Conservation (phyloP, 2,888 invertebrate genomes). For the Chesias legatella region DNA sequence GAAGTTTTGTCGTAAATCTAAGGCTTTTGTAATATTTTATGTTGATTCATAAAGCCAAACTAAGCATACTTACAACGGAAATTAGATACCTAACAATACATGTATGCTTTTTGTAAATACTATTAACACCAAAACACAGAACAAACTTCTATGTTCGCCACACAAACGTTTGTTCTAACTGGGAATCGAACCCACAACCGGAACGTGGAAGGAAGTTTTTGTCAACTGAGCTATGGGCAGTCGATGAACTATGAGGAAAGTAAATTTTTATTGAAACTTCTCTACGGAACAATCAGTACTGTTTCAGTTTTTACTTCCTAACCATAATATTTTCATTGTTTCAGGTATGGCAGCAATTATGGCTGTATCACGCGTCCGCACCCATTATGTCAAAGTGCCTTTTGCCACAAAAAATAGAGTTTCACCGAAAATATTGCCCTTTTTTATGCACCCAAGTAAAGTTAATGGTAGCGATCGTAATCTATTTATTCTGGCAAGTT, state of each 20-base stretch:
- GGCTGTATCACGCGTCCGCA: constrained; percentile 7
- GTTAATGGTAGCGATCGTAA: constrained; percentile 27
- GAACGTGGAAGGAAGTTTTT: no score
- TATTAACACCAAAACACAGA: no score
- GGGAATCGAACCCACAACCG: no score
- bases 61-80: no score
- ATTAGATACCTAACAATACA: no score
- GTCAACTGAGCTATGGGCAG: no score
- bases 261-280: no score
- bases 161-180: no score
- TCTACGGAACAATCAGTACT: no score
- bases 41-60: constrained; percentile 1
- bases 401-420: constrained; percentile 16
- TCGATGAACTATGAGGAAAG: no score
- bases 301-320: neutral
- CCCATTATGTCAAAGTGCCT: constrained; percentile 13
- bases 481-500: constrained; percentile 25
- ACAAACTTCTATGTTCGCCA: no score
- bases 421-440: constrained; percentile 14
- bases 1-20: constrained; percentile 15
- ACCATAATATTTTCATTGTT: constrained; percentile 18
- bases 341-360: constrained; percentile 19
- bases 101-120: no score
- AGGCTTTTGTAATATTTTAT: constrained; percentile 10
- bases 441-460: constrained; percentile 22